Evolutionary conservation across 2,797 vertebrate species (phyloP), one percentile per base, ranked within the genome.

Genomic region (Streptopelia turtur): DNA sequence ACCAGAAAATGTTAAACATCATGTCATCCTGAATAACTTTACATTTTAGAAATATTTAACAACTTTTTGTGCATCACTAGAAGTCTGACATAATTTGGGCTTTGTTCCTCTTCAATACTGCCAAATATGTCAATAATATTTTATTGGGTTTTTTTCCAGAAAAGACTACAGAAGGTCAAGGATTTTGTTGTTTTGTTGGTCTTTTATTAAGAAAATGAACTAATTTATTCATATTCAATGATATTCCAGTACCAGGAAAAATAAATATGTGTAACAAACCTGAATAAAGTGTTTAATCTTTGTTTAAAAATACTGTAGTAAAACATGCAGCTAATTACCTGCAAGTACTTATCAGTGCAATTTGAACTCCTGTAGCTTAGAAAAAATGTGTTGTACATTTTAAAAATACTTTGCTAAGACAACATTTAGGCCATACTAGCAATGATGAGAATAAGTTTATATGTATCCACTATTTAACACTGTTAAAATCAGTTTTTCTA

Each of bases 271-370:
- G 60, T 56, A 79, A 47, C 4, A 87, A n/a, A 27, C 53, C 39
- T 2, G 57, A 66, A 41, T 11, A 37, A 66, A 76, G 3, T 1
- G 0, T 41, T 6, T 31, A 15, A 3, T 65, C 5, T 1, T 53
- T 70, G 15, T 66, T 25, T 78, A 76, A 63, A 87, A 65, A 66
- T 23, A 57, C 10, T 4, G 6, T 5, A 63, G 11, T 5, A 76
- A 64, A 57, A 20, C 5, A 59, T 30, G 4, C 13, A 43, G 31
- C 10, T 16, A 24, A 56, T 41, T 39, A 60, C 9, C 15, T 74
- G 33, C 16, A 71, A 28, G 12, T 33, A 31, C 13, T 53, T 70
- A 53, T 13, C 8, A 61, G 6, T 33, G 50, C 63, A 63, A 70
- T 59, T 64, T 23, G 13, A 85, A 70, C 31, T 37, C 5, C 41